phyloP scores from a whole-genome alignment of 2,113 vertebrate genomes.

The Vombatus ursinus region DNA sequence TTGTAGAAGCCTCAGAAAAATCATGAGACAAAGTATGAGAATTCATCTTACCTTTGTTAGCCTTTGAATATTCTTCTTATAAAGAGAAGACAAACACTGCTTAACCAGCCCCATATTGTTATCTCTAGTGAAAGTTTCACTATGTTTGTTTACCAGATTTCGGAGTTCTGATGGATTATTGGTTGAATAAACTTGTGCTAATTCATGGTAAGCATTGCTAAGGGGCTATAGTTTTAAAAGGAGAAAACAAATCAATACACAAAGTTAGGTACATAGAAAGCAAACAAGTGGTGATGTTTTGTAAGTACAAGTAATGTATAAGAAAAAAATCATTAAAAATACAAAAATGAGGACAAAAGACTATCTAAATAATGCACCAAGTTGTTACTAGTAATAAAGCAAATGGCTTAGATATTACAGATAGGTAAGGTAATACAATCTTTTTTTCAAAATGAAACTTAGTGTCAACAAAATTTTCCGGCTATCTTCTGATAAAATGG shows the following conservation, averaged over 20 bases:
- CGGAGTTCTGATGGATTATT: conserved; percentile 97
- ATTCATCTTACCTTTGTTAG: conserved; percentile 93
- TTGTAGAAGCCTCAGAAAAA: background rate
- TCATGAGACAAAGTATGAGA: background rate
- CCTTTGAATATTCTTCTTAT: conserved; percentile 99
- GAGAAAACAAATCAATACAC: conserved; percentile 23
- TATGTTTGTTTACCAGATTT: conserved; percentile 95
- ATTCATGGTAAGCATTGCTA: conserved; percentile 98
- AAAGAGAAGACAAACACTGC: conserved; percentile 97
- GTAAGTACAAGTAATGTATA: background rate
- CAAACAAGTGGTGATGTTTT: background rate
- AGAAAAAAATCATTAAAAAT: background rate
- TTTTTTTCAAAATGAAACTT: background rate
- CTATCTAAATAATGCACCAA: too few relatives aligned
- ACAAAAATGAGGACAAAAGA: background rate
- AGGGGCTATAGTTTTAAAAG: conserved; percentile 88
- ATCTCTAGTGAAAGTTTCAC: conserved; percentile 94
- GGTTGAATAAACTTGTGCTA: conserved; percentile 97
- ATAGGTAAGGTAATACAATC: conserved; percentile 14
- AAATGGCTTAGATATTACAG: conserved; percentile 37
- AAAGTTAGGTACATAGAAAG: conserved; percentile 11
- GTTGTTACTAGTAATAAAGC: background rate
- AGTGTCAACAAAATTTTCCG: background rate
- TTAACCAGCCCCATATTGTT: conserved; percentile 98
- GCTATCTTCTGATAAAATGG: background rate